These are phyloP conservation scores for Ptychoptera contaminata DNA, from an alignment of 2,888 invertebrate species.

Conservation along the genomic window DNA sequence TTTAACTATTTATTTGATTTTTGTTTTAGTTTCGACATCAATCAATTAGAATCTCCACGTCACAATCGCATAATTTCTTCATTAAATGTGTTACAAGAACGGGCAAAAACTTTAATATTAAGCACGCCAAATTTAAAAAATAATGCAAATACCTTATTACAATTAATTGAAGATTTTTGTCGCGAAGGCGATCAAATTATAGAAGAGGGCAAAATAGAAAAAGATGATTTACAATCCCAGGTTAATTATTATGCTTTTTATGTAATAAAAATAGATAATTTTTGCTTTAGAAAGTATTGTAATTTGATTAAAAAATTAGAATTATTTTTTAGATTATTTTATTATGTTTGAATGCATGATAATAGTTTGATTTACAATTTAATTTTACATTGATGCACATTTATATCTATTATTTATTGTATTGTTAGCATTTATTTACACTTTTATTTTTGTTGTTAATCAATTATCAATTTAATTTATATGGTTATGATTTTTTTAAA, in stretches of 20 bases:
- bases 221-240: constrained; percentile 59
- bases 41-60: constrained; percentile 19
- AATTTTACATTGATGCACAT: no score
- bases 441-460: no score
- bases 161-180: constrained; percentile 45
- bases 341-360: neutral
- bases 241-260: constrained; percentile 26
- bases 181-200: constrained; percentile 41
- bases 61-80: constrained; percentile 18
- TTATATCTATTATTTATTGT: no score
- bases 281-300: neutral
- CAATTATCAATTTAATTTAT: no score
- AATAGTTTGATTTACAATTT: no score
- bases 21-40: constrained; percentile 8
- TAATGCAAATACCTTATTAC: constrained; percentile 30
- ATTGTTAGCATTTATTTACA: no score
- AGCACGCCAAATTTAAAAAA: constrained; percentile 7
- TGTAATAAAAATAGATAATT: neutral
- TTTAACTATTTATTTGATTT: neutral
- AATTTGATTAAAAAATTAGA: neutral
- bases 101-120: constrained; percentile 16
- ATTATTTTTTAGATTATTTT: neutral
- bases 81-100: constrained; percentile 26
- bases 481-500: no score
- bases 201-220: constrained; percentile 47